These are phyloP conservation scores for Antechinus flavipes DNA, from an alignment of 2,113 vertebrate genomes.

Conservation along the genomic window DNA sequence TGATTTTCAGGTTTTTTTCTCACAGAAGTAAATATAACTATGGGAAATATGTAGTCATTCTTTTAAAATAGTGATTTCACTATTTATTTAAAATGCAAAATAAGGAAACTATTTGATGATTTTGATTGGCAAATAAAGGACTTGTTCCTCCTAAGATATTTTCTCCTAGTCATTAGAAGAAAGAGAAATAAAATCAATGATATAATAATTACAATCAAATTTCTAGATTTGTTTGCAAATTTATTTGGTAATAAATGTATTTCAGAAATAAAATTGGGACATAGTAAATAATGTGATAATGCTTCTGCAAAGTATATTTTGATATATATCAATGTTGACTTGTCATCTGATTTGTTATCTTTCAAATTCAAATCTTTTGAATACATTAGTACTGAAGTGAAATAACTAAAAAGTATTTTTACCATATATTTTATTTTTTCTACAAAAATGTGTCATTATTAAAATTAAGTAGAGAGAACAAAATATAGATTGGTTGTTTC, in stretches of 20 bases:
- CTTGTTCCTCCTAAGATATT: neutral
- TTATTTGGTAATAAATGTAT: no score
- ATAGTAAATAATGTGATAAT: no score
- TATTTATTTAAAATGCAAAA: neutral
- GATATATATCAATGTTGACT: no score
- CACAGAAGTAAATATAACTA: neutral
- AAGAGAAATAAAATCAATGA: neutral
- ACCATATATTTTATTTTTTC: neutral
- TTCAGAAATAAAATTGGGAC: no score
- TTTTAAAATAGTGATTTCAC: neutral
- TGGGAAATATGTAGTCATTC: neutral
- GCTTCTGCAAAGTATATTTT: no score
- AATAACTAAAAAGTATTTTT: neutral
- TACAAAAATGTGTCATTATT: no score
- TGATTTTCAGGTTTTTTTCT: neutral
- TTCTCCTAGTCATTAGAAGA: neutral
- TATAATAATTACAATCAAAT: no score
- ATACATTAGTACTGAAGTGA: no score
- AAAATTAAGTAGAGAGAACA: neutral
- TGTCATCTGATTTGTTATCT: no score
- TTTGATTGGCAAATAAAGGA: neutral
- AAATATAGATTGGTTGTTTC: neutral
- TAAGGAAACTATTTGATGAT: neutral
- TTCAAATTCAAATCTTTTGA: no score
- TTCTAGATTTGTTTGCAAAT: no score